Evolutionary conservation across 2,888 invertebrate genomes (phyloP).

Genomic region (Endotricha flammealis): DNA sequence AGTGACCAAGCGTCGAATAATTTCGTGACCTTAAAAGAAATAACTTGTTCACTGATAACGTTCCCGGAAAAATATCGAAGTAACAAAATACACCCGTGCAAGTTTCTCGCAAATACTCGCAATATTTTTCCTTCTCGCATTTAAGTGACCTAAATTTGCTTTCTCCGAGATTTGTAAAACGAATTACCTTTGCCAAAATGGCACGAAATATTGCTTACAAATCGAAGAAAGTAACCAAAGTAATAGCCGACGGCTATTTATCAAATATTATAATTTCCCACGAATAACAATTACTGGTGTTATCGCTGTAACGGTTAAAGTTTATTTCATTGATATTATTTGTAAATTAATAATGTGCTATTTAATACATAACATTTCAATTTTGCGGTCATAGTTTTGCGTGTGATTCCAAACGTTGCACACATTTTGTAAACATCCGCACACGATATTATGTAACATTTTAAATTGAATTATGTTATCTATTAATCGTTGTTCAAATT

Average conservation of each 20-base stretch:
- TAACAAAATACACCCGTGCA: conserved; percentile 9
- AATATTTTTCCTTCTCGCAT: conserved; percentile 10
- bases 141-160: conserved; percentile 11
- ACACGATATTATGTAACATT: too few relatives aligned
- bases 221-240: conserved; percentile 3
- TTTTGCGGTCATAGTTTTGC: too few relatives aligned
- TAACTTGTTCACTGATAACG: conserved; percentile 9
- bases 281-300: too few relatives aligned
- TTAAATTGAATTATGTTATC: too few relatives aligned
- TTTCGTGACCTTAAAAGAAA: conserved; percentile 21
- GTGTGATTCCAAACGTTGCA: too few relatives aligned
- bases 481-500: too few relatives aligned
- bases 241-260: neutral
- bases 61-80: conserved; percentile 5
- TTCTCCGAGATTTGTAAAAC: conserved; percentile 9
- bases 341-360: too few relatives aligned
- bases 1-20: conserved; percentile 2
- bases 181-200: conserved; percentile 7
- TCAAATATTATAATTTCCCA: neutral
- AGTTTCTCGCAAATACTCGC: conserved; percentile 1
- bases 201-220: conserved; percentile 6
- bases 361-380: too few relatives aligned
- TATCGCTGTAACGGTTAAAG: too few relatives aligned
- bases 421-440: too few relatives aligned
- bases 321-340: too few relatives aligned